phyloP scores from a whole-genome alignment of 2,797 vertebrate genomes.

The Characodon lateralis region DNA sequence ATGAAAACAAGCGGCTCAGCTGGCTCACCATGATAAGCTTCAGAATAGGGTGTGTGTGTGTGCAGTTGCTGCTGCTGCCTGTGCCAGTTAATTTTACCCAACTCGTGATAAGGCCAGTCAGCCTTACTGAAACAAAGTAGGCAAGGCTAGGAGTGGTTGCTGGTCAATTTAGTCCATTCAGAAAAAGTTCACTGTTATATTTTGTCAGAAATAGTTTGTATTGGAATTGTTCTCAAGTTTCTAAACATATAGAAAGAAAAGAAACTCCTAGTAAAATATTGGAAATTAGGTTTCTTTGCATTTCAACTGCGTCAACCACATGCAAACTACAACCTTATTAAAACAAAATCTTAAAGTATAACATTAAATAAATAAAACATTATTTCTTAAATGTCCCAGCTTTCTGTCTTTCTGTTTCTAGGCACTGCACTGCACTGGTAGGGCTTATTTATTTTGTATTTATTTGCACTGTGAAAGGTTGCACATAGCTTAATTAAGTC shows the following conservation, averaged over 20 bases:
- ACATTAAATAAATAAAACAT: neutral
- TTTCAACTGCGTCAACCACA: neutral
- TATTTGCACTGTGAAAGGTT: too few species aligned
- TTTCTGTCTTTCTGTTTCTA: too few species aligned
- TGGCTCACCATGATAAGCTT: constrained; percentile 39
- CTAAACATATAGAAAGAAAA: neutral
- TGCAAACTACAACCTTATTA: neutral
- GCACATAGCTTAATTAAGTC: too few species aligned
- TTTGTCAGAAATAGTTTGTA: neutral
- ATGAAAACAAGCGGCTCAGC: constrained; percentile 9
- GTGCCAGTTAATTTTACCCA: constrained; percentile 29
- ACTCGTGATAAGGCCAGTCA: constrained; percentile 15
- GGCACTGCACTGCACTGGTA: too few species aligned
- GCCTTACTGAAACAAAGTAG: constrained; percentile 2
- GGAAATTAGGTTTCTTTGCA: neutral
- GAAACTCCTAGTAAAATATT: neutral
- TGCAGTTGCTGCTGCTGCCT: neutral
- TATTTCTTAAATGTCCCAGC: too few species aligned
- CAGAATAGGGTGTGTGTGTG: constrained; percentile 15
- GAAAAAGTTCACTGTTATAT: neutral
- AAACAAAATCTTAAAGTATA: neutral
- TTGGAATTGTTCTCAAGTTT: constrained; percentile 13
- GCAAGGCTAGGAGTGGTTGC: neutral
- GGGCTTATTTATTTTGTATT: too few species aligned
- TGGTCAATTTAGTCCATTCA: constrained; percentile 33